Conservation (phyloP, 2,113 vertebrate species). For the Elanus axillaris region DNA sequence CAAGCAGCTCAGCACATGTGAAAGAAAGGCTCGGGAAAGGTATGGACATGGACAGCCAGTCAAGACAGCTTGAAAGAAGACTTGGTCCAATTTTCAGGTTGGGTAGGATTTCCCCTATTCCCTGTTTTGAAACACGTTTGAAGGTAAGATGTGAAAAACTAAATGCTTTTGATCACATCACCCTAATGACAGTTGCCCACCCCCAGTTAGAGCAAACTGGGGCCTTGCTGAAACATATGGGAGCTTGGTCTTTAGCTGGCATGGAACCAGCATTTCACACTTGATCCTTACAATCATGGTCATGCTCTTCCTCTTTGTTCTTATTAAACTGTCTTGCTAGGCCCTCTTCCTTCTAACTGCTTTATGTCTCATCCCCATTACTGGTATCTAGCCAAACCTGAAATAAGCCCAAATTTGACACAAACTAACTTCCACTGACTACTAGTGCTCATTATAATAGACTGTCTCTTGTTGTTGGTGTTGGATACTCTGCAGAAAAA, state of each 20-base stretch:
- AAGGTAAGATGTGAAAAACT: neutral
- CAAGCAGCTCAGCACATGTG: neutral
- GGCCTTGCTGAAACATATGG: neutral
- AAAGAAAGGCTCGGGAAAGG: slow-evolving; percentile 22
- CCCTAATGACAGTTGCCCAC: neutral
- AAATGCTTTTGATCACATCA: neutral
- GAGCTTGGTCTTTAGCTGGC: neutral
- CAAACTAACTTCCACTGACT: neutral
- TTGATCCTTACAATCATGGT: neutral
- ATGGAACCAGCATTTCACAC: neutral
- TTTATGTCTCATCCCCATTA: neutral
- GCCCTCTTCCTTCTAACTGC: neutral
- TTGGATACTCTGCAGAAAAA: neutral
- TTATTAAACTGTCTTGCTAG: neutral
- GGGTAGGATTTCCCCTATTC: neutral
- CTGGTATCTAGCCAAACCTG: neutral
- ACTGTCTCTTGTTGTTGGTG: neutral
- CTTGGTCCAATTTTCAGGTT: slow-evolving; percentile 27
- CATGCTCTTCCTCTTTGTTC: neutral
- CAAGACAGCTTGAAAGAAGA: slow-evolving; percentile 31
- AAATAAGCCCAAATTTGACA: neutral
- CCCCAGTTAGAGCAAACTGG: neutral
- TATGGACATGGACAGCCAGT: neutral
- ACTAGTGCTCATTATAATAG: neutral
- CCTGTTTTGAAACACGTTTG: neutral